Percentiles rank a stretch among this genome's conserved stretches.
Evolutionary conservation across 2,113 vertebrate species (phyloP).

Genomic region (Marcusenius ussheri): DNA sequence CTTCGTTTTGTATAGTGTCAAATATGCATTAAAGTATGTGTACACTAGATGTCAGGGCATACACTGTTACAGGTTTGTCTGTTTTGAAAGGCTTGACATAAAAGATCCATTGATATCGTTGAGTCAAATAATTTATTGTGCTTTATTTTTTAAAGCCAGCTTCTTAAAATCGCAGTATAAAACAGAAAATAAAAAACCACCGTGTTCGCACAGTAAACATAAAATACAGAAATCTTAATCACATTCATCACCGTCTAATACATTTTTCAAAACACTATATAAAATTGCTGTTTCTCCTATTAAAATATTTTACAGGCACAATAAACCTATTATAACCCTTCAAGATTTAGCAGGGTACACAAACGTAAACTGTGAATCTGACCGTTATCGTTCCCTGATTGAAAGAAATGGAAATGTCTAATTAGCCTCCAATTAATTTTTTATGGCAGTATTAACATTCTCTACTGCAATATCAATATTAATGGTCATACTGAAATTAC

Average conservation of each 20-base stretch:
- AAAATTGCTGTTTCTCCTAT: not conserved
- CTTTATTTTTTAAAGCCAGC: constrained; percentile 47
- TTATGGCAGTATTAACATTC: not conserved
- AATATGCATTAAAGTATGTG: not conserved
- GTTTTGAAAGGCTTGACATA: not conserved
- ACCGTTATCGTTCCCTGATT: constrained; percentile 6
- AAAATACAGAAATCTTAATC: not conserved
- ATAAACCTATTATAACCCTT: constrained; percentile 6
- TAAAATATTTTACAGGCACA: constrained; percentile 1
- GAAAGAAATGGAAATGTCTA: not conserved
- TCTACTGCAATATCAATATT: not conserved
- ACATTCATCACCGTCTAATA: not conserved
- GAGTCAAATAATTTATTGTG: constrained; percentile 5
- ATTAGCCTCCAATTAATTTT: not conserved
- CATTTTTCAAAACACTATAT: not conserved
- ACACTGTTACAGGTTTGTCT: not conserved
- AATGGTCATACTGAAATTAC: not conserved
- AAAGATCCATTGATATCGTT: not conserved
- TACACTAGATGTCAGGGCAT: not conserved
- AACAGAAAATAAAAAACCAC: constrained; percentile 25
- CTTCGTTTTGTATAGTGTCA: not conserved
- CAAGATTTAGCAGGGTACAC: not conserved
- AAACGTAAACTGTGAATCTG: not conserved
- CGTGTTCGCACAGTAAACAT: constrained; percentile 10
- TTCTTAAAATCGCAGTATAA: constrained; percentile 43